Percentiles rank a stretch among this genome's conserved stretches.
These are phyloP conservation scores for Ptyas mucosa DNA, from an alignment of 2,113 vertebrate species.

Conservation along the genomic window DNA sequence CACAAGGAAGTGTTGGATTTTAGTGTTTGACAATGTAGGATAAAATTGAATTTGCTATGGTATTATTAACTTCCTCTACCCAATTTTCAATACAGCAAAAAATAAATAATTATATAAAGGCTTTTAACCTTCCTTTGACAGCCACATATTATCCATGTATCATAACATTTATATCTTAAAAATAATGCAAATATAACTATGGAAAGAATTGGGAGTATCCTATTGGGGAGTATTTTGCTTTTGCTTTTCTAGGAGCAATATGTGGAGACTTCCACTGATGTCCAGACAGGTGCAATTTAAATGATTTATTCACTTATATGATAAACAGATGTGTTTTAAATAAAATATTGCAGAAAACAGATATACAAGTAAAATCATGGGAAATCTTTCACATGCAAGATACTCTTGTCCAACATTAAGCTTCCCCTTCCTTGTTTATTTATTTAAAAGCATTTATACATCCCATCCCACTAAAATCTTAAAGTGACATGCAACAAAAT, in stretches of 20 bases:
- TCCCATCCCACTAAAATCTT: background rate
- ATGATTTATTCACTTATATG: background rate
- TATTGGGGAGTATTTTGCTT: background rate
- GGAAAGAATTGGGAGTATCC: background rate
- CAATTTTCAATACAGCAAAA: constrained; percentile 8
- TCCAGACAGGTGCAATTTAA: background rate
- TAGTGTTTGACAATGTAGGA: constrained; percentile 23
- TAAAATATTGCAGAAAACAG: background rate
- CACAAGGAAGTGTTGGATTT: constrained; percentile 24
- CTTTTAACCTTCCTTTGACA: constrained; percentile 31
- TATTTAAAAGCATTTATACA: background rate
- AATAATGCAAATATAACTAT: constrained; percentile 31
- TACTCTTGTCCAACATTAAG: background rate
- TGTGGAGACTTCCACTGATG: background rate
- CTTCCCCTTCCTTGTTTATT: background rate
- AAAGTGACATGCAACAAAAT: background rate
- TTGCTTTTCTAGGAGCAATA: background rate
- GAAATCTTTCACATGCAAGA: background rate
- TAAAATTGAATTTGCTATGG: constrained; percentile 27
- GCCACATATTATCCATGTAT: constrained; percentile 16
- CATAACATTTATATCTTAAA: constrained; percentile 35
- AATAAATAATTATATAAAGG: constrained; percentile 33
- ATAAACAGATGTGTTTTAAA: background rate
- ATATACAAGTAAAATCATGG: background rate
- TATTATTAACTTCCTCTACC: constrained; percentile 6